phyloP scores from a whole-genome alignment of 2,888 invertebrate genomes.

The Stictocephala bisonia region DNA sequence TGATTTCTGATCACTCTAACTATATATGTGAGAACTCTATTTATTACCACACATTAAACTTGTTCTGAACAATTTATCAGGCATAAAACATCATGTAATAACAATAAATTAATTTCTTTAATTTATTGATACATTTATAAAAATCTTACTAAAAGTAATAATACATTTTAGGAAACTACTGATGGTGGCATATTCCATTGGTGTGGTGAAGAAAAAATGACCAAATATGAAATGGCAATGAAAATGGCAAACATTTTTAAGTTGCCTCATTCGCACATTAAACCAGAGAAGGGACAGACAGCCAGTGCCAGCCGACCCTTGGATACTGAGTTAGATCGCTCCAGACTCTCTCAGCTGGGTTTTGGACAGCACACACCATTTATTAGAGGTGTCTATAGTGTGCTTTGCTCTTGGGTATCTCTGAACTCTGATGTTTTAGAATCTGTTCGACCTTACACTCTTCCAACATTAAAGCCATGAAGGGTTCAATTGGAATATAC shows the following conservation, averaged over 20 bases:
- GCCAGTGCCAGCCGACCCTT: conserved; percentile 63
- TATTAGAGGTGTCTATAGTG: conserved; percentile 61
- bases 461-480: too few relatives aligned
- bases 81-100: too few relatives aligned
- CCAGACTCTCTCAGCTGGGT: conserved; percentile 62
- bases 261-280: conserved; percentile 63
- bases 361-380: conserved; percentile 64
- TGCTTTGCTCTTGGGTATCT: conserved; percentile 55
- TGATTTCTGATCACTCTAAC: too few relatives aligned
- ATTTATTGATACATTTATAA: too few relatives aligned
- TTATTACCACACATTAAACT: too few relatives aligned
- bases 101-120: too few relatives aligned
- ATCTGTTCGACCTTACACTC: too few relatives aligned
- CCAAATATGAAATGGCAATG: conserved; percentile 67
- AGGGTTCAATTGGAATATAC: too few relatives aligned
- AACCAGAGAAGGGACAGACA: conserved; percentile 58
- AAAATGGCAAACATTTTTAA: conserved; percentile 65
- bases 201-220: conserved; percentile 66
- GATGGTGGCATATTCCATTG: conserved; percentile 66
- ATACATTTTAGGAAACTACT: conserved; percentile 51
- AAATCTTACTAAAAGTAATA: too few relatives aligned
- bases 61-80: too few relatives aligned
- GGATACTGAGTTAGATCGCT: conserved; percentile 63
- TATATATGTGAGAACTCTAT: too few relatives aligned
- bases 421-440: too few relatives aligned